phyloP scores from a whole-genome alignment of 2,888 invertebrate genomes.

The Panzeria rudis region DNA sequence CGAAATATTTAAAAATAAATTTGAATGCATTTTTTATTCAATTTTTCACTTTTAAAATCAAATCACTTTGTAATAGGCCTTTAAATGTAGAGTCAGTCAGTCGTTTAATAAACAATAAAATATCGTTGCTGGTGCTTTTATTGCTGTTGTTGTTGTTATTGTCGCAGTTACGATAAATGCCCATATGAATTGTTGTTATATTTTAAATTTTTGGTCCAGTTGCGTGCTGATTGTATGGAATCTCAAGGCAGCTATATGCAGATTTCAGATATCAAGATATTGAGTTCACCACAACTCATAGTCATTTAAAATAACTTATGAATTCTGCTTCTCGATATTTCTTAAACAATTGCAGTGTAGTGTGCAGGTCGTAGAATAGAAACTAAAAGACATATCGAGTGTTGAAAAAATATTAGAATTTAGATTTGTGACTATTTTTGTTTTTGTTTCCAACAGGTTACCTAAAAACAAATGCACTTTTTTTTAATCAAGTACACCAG shows the following conservation, averaged over 20 bases:
- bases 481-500: background rate
- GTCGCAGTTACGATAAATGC: constrained; percentile 47
- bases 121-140: constrained; percentile 44
- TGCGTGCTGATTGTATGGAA: constrained; percentile 70
- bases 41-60: constrained; percentile 50
- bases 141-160: constrained; percentile 11
- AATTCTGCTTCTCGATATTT: constrained; percentile 35
- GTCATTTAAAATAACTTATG: constrained; percentile 70
- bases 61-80: constrained; percentile 68
- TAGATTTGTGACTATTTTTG: background rate
- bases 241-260: constrained; percentile 72
- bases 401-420: constrained; percentile 26
- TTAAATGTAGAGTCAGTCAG: constrained; percentile 47
- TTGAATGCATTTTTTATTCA: constrained; percentile 1
- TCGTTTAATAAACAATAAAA: constrained; percentile 65
- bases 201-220: constrained; percentile 59
- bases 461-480: background rate
- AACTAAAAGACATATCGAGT: constrained; percentile 8
- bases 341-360: background rate
- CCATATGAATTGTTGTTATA: constrained; percentile 13
- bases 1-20: constrained; percentile 1
- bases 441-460: constrained; percentile 44
- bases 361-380: constrained; percentile 12
- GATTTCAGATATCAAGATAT: constrained; percentile 71
- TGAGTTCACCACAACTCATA: constrained; percentile 71